phyloP scores from a whole-genome alignment of 2,797 vertebrate species.

The Sternarchorhynchus goeldii region DNA sequence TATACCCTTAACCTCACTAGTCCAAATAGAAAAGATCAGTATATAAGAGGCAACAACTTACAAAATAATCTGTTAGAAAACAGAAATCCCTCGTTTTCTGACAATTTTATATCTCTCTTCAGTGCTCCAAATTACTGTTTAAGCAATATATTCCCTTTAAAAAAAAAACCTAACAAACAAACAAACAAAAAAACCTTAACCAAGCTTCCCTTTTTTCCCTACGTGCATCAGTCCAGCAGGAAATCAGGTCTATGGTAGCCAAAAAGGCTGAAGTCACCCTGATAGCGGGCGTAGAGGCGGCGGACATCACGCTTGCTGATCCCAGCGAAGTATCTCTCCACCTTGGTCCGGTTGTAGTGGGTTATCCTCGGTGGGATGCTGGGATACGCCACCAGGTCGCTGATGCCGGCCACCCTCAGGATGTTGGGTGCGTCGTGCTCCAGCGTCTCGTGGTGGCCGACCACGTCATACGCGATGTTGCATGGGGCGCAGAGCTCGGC shows the following conservation, averaged over 20 bases:
- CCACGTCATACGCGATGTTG: conserved; percentile 85
- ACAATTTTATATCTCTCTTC: neutral
- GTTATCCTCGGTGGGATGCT: conserved; percentile 95
- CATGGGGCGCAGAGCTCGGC: conserved; percentile 93
- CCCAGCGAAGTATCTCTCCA: conserved; percentile 89
- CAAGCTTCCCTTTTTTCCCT: neutral
- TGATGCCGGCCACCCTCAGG: conserved; percentile 85
- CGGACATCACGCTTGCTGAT: conserved; percentile 88
- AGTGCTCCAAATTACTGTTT: conserved; percentile 3
- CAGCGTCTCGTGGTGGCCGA: conserved; percentile 96
- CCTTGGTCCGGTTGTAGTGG: conserved; percentile 91
- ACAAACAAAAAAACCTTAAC: neutral
- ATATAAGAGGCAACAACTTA: neutral
- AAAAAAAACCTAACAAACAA: neutral
- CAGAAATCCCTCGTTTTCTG: conserved; percentile 1
- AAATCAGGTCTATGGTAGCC: conserved; percentile 91
- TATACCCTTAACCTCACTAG: neutral
- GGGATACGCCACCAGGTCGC: conserved; percentile 79
- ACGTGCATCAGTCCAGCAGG: conserved; percentile 79
- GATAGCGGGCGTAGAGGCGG: conserved; percentile 85
- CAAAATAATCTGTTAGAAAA: neutral
- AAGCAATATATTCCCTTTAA: neutral
- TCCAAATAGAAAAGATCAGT: conserved; percentile 5
- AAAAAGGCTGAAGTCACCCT: conserved; percentile 93
- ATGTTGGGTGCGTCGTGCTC: conserved; percentile 90